Evolutionary conservation across 2,113 vertebrate genomes (phyloP), one percentile per base, ranked within the genome.

Genomic region (Telmatochromis sp.): DNA sequence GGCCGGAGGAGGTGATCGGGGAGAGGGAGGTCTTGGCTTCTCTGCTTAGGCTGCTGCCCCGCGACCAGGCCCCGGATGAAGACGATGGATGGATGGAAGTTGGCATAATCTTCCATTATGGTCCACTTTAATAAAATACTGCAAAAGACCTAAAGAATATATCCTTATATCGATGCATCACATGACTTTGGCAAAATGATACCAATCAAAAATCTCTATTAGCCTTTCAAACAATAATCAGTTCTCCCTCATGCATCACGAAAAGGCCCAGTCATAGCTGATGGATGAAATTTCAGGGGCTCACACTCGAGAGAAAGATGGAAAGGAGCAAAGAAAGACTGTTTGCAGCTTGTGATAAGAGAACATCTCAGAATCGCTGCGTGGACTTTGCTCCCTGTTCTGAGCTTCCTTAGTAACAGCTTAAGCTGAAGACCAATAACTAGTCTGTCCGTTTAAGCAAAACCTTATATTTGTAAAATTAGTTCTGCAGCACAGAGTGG

Each of bases 401-500:
- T 89, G 19, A 42, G 55, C 70, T 86, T 83, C 68, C 17, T 73
- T 63, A 49, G 60, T 15, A 45, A 81, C n/a, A 55, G 65, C 58
- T 68, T 81, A 57, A 65, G 58, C 73, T 81, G 70, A 84, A 68
- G 87, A 82, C 51, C 75, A 90, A 15, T 84, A 86, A 88, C 81
- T 90, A 86, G 80, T 81, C 86, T 57, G 86, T 10, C 84, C 9
- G 73, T 92, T 87, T 81, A 63, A 84, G 79, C 54, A 80, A 82
- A 47, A 89, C 83, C 51, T 26, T 85, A 87, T 84, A 86, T 80
- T 87, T 84, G 73, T 87, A 2, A 92, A 91, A 92, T 83, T 81
- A 68, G 89, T 68, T 90, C 55, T 89, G 58, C 84, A 86, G 88
- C 75, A 90, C 68, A 78, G 49, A 49, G 53, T 63, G 58, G 58